Evolutionary conservation across 2,888 invertebrate species (phyloP).

Genomic region (Melanostoma mellinum): DNA sequence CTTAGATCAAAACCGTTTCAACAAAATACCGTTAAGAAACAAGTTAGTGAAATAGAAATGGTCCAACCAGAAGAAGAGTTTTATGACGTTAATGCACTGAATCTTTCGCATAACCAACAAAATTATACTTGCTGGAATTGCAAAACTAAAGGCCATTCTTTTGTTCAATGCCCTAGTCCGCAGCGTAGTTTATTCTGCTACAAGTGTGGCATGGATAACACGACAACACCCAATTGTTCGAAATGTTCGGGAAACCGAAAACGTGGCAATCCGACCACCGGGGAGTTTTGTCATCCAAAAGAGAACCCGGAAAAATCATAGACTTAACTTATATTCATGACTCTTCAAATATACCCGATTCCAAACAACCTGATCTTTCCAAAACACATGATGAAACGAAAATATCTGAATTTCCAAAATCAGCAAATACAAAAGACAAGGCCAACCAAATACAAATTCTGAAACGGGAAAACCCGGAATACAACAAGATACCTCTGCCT

Average conservation of each 20-base stretch:
- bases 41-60: too few species aligned
- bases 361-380: neutral
- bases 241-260: constrained; percentile 15
- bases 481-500: too few species aligned
- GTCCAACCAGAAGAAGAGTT: too few species aligned
- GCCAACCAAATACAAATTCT: neutral
- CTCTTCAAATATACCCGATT: neutral
- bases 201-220: neutral
- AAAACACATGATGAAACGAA: too few species aligned
- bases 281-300: constrained; percentile 1
- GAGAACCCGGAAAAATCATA: constrained; percentile 8
- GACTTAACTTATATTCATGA: too few species aligned
- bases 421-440: too few species aligned
- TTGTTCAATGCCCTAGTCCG: neutral
- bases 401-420: too few species aligned
- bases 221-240: neutral
- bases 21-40: too few species aligned
- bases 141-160: neutral
- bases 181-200: neutral
- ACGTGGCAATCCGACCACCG: neutral
- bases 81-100: too few species aligned
- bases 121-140: constrained; percentile 1
- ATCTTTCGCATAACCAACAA: too few species aligned
- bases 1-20: too few species aligned
- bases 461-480: neutral